A percentile compares a stretch with the other conserved stretches of the same genome.
phyloP scores from a whole-genome alignment of 2,797 vertebrate genomes.

The Pseudochirops corinnae region DNA sequence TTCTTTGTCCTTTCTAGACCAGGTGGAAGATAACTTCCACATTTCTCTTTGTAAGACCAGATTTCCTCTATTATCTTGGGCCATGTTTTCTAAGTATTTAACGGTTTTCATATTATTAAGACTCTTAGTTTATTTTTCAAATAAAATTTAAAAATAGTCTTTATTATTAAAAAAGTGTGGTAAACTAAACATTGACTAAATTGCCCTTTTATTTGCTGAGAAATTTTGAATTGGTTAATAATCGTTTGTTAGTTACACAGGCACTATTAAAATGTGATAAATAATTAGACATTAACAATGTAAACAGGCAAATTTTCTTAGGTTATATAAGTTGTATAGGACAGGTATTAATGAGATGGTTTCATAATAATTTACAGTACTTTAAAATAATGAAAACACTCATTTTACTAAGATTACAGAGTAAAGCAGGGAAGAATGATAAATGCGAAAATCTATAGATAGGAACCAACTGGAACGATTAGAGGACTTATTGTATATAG shows the following conservation, averaged over 20 bases:
- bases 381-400: no score
- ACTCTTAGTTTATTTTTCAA: conserved; percentile 16
- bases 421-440: not conserved
- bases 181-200: not conserved
- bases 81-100: not conserved
- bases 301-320: no score
- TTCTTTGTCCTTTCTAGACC: conserved; percentile 14
- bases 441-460: not conserved
- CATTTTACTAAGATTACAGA: no score
- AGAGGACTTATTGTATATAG: not conserved
- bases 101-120: not conserved
- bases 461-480: not conserved
- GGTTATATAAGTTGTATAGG: no score
- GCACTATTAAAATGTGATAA: not conserved
- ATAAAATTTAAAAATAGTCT: conserved; percentile 9
- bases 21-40: not conserved
- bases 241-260: not conserved
- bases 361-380: no score
- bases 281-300: no score
- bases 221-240: not conserved
- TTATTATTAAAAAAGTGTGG: conserved; percentile 29
- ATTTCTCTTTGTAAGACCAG: not conserved
- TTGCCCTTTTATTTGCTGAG: not conserved
- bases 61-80: not conserved
- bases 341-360: no score